Evolutionary conservation across 2,113 vertebrate species (phyloP), one percentile per base, ranked within the genome.

Genomic region (Tyrannus savana): DNA sequence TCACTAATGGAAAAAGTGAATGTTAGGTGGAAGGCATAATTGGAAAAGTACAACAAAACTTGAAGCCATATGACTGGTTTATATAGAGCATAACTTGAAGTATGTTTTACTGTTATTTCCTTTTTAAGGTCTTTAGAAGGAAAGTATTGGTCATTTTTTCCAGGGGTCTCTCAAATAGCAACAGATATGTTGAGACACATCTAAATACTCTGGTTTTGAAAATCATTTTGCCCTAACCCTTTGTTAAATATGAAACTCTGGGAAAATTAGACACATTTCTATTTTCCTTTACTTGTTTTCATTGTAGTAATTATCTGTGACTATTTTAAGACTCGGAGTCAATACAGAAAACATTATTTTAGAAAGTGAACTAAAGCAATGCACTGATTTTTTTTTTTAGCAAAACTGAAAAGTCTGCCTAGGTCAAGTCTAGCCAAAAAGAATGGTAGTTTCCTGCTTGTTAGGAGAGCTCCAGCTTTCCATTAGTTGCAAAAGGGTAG

Each of bases 21-120:
- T 79, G 25, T 59, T 95, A 76, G 73, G 81, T 78, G 35, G 56
- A 84, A 87, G 63, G 35, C 39, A 73, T 93, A 94, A 94, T 31
- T 92, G 84, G 84, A 69, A 92, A 95, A 95, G 59, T 87, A 69
- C 55, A 81, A 46, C 33, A 74, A 31, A 69, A 84, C 31, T 91
- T 89, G 60, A 82, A 91, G 69, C 64, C 42, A 10, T 71, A 28
- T 55, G 42, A 81, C 47, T 77, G 33, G 87, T 84, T 89, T 75
- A 89, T 78, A 72, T 41, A 35, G 25, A 87, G 30, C 25, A 17
- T 68, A 67, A 92, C 28, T 89, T 82, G 27, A 60, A 84, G 11
- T 72, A 75, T 25, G 28, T 67, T 87, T 46, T 41, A 31, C 17
- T 44, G 30, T 49, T 93, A 75, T 31, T 89, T 86, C 41, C 17